These are phyloP conservation scores for Probaryconus sp. DNA, from an alignment of 1,140 invertebrate species.

Conservation along the genomic window DNA sequence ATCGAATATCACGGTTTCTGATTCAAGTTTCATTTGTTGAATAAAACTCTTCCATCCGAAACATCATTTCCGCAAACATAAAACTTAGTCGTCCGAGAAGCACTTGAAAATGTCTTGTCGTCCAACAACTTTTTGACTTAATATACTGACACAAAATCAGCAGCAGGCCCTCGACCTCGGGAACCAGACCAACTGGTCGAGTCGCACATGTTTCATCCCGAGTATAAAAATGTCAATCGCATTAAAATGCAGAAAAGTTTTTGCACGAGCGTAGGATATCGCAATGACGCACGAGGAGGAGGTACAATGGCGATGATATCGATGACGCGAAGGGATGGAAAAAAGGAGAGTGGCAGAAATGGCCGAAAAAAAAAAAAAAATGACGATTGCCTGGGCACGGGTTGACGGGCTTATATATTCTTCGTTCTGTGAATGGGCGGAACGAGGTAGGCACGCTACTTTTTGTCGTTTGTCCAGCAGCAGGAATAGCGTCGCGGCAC, in stretches of 20 bases:
- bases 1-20: too few species aligned
- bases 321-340: slow-evolving; percentile 20
- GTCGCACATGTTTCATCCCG: not conserved
- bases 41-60: too few species aligned
- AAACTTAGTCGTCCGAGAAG: too few species aligned
- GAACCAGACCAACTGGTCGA: too few species aligned
- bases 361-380: slow-evolving; percentile 34
- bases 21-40: too few species aligned
- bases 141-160: too few species aligned
- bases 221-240: not conserved
- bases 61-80: too few species aligned
- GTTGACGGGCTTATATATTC: slow-evolving; percentile 46
- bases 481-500: slow-evolving; percentile 25
- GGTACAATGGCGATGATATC: slow-evolving; percentile 30
- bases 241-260: slow-evolving; percentile 46
- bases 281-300: slow-evolving; percentile 16
- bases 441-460: slow-evolving; percentile 46
- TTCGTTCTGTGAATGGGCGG: slow-evolving; percentile 47
- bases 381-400: slow-evolving; percentile 8
- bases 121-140: too few species aligned
- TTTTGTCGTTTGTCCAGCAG: slow-evolving; percentile 57
- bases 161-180: too few species aligned
- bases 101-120: too few species aligned
- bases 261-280: slow-evolving; percentile 6
- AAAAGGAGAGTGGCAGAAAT: slow-evolving; percentile 1